Base-by-base conservation (phyloP, 2,113 vertebrate genomes). In the Odobenus rosmarus region DNA sequence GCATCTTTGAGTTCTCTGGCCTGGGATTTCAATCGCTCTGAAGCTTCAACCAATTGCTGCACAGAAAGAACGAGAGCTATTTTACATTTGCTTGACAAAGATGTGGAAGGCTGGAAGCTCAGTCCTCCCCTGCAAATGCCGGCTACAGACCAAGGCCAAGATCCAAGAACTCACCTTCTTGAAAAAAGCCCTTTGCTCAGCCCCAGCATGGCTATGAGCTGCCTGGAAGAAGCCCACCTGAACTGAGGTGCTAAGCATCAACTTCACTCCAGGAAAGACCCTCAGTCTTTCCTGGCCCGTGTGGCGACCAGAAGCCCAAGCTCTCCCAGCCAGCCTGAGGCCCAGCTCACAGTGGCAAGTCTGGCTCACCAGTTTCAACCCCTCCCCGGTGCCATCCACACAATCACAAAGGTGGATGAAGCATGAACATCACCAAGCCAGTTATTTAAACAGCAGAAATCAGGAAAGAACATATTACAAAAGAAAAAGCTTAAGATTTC, bases 1-100 rank as follows among this genome's bases (percentile, higher is more conserved):
- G 99, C 99, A 71, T 99, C 99, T 96, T 99, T 99, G 97, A 99
- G 96, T 97, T 99, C 99, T 98, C 99, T 99, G 23, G 99, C 99
- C 96, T 99, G 99, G 24, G 98, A 98, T 94, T 99, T 99, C 90
- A 99, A 92, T 13, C 99, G 99, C 97, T 99, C 99, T 51, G 99
- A 99, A 42, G 99, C 98, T 95, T 99, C 99, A 1, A 98, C 94
- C 83, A 99, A 96, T 99, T 99, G 99, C 99, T 99, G 98, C 69
- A 95, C 89, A 51, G 82, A 92, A 28, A 79, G 24, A 95, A 69
- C 42, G 3, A 74, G 5, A 67, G 53, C 76, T 2, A 64, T 26
- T 90, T 59, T 12, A 26, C 0, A 0, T 57, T 15, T 14, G 81
- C n/a, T 81, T 62, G 23, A 6, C 24, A 88, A 26, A 74, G 77